These are phyloP conservation scores for Cepphus grylle DNA, from an alignment of 2,113 vertebrate genomes.

Conservation along the genomic window DNA sequence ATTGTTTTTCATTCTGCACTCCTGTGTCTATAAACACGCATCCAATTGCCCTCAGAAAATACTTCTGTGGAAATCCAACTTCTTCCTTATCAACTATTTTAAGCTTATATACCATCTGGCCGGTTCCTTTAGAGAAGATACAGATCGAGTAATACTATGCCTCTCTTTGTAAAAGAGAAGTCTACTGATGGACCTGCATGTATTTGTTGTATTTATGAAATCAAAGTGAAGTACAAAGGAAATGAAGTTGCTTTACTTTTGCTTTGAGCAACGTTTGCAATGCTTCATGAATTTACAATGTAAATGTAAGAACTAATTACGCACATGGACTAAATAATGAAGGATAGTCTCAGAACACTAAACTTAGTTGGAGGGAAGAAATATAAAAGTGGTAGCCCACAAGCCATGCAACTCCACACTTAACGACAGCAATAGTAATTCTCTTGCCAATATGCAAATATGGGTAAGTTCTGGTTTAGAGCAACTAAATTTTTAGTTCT, in stretches of 20 bases:
- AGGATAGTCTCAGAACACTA: not conserved
- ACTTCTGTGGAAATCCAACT: not conserved
- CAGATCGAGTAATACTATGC: rapidly evolving
- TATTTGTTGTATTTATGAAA: not conserved
- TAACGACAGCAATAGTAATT: not conserved
- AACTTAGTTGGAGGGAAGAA: not conserved
- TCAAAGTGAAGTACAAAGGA: not conserved
- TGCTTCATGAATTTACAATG: not conserved
- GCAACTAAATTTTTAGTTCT: not conserved
- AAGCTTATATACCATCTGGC: not conserved
- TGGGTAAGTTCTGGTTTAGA: not conserved
- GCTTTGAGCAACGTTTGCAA: not conserved
- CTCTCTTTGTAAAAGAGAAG: not conserved
- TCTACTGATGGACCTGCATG: rapidly evolving
- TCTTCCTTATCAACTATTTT: not conserved
- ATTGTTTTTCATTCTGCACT: not conserved
- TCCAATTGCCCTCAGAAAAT: rapidly evolving
- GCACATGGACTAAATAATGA: not conserved
- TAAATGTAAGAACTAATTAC: not conserved
- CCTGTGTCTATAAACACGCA: not conserved
- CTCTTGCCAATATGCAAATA: not conserved
- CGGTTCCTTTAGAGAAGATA: not conserved
- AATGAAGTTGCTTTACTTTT: not conserved
- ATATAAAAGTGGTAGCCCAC: not conserved
- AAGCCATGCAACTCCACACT: not conserved